Conservation (phyloP, 2,113 vertebrate species). For the Pterocles gutturalis region DNA sequence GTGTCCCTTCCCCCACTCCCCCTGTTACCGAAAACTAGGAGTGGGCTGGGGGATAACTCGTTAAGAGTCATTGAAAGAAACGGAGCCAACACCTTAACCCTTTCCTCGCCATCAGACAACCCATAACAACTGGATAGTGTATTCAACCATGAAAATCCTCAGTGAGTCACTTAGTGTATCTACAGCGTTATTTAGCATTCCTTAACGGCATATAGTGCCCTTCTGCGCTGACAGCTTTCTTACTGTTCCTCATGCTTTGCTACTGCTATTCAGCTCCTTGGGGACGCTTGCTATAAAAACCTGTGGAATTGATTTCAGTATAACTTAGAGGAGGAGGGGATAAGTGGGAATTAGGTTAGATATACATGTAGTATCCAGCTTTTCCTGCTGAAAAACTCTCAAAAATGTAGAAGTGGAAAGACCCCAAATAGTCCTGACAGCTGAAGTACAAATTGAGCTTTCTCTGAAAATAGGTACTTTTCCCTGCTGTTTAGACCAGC, state of each 20-base stretch:
- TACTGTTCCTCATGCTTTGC: not conserved
- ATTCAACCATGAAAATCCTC: not conserved
- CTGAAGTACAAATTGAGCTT: not conserved
- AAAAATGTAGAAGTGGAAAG: not conserved
- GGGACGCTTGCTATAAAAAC: not conserved
- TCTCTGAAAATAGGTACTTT: not conserved
- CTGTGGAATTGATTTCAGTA: not conserved
- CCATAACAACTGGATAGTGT: too few relatives aligned
- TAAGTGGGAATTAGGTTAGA: not conserved
- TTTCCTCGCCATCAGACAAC: too few relatives aligned
- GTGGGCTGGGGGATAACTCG: too few relatives aligned
- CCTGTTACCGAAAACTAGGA: too few relatives aligned
- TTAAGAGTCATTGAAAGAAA: too few relatives aligned
- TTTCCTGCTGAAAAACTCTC: not conserved
- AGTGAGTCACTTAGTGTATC: fast-evolving
- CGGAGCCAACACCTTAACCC: too few relatives aligned
- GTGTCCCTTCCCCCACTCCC: too few relatives aligned
- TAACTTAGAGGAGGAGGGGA: not conserved
- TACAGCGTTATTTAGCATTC: not conserved
- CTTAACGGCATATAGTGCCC: fast-evolving
- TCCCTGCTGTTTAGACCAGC: not conserved
- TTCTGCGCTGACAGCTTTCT: not conserved
- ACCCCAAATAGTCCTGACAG: not conserved
- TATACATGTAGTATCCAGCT: not conserved
- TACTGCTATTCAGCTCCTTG: not conserved